Conservation (phyloP, 2,888 invertebrate genomes). For the Zele albiditarsus region DNA sequence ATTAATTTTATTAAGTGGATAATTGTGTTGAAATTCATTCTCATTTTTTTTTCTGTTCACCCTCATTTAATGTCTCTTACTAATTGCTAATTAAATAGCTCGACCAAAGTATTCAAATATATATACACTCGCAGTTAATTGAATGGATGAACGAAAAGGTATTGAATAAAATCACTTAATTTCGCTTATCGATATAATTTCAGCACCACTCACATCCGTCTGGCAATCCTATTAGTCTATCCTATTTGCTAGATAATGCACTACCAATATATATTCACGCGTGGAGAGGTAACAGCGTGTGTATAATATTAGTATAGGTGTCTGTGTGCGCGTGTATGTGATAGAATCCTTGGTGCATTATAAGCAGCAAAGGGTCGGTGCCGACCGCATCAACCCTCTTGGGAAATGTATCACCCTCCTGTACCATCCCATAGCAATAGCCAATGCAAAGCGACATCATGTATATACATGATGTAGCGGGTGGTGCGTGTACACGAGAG, state of each 20-base stretch:
- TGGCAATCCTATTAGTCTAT: constrained; percentile 14
- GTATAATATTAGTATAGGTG: background rate
- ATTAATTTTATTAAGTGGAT: background rate
- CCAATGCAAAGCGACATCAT: constrained; percentile 41
- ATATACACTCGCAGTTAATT: background rate
- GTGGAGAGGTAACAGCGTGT: constrained; percentile 10
- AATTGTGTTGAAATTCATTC: background rate
- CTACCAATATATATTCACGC: constrained; percentile 16
- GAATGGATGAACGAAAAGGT: background rate
- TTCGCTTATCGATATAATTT: background rate
- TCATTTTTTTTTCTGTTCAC: background rate
- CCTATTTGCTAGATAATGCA: constrained; percentile 13
- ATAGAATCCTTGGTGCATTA: constrained; percentile 40
- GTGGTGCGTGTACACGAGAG: constrained; percentile 7
- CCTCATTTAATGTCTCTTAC: background rate
- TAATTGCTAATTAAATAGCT: constrained; percentile 9
- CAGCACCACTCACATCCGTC: background rate
- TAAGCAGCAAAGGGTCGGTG: constrained; percentile 34
- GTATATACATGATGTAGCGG: constrained; percentile 44
- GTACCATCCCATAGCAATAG: background rate
- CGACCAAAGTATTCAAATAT: background rate
- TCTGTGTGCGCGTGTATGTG: background rate
- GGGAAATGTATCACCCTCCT: constrained; percentile 33
- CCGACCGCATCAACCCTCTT: constrained; percentile 32
- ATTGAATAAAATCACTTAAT: constrained; percentile 7